Conservation (phyloP, 2,888 invertebrate genomes). For the Xestia rhomboidea region DNA sequence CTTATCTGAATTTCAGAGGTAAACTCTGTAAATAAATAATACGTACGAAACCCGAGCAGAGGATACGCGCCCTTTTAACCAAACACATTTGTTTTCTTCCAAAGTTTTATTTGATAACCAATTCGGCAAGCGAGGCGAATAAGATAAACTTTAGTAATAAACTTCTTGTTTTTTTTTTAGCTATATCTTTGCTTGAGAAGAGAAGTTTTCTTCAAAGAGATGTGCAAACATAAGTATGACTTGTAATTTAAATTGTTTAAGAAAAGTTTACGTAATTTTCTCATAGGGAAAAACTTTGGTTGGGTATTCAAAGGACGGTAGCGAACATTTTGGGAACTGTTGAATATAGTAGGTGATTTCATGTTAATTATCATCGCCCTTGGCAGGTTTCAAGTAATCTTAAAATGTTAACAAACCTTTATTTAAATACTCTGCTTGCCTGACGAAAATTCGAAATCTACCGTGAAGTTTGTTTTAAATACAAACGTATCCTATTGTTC, state of each 20-base stretch:
- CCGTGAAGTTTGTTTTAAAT: not conserved
- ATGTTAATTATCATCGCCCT: not conserved
- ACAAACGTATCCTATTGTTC: not conserved
- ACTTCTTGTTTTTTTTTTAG: constrained; percentile 67
- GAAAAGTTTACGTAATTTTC: constrained; percentile 45
- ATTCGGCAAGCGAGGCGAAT: constrained; percentile 66
- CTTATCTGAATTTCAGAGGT: constrained; percentile 53
- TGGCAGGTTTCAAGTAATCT: not conserved
- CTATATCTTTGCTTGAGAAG: constrained; percentile 52
- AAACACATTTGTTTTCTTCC: constrained; percentile 64
- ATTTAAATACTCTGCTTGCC: not conserved
- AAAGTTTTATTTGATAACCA: constrained; percentile 72
- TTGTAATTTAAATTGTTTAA: constrained; percentile 64
- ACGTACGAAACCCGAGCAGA: constrained; percentile 29
- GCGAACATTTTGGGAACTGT: no score
- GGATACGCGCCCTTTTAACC: constrained; percentile 40
- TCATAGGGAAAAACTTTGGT: constrained; percentile 22
- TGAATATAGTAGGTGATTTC: not conserved
- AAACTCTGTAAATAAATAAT: constrained; percentile 58
- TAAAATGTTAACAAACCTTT: not conserved
- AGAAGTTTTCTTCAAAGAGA: constrained; percentile 64
- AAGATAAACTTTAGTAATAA: constrained; percentile 73
- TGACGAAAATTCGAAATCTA: not conserved
- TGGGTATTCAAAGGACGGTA: not conserved
- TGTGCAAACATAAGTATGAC: constrained; percentile 53